Evolutionary conservation across 2,113 vertebrate genomes (phyloP).

Genomic region (Oreochromis niloticus): DNA sequence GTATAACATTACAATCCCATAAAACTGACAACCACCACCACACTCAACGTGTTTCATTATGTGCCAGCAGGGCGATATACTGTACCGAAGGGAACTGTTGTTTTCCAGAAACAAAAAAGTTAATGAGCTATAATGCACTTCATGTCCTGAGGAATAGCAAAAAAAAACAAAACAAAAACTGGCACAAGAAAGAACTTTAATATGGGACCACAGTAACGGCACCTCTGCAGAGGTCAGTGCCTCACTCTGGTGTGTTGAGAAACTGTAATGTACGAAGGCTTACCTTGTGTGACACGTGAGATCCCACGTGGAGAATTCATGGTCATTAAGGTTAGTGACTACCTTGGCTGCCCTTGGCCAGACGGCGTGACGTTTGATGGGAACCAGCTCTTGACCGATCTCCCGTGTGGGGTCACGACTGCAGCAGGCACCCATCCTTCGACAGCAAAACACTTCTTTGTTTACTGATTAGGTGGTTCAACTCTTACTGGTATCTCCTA

Average conservation of each 20-base stretch:
- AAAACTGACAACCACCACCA: conserved; percentile 19
- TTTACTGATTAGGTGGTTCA: not conserved
- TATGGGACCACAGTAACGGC: not conserved
- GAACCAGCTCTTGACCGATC: conserved; percentile 32
- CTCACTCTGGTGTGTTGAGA: not conserved
- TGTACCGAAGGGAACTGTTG: not conserved
- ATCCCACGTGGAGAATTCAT: conserved; percentile 52
- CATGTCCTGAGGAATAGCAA: not conserved
- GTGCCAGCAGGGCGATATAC: not conserved
- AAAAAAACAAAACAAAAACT: not conserved
- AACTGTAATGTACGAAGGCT: not conserved
- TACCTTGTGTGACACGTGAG: conserved; percentile 37
- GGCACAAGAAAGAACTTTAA: not conserved
- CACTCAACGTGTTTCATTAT: not conserved
- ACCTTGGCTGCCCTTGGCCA: conserved; percentile 12
- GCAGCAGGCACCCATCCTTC: conserved; percentile 41
- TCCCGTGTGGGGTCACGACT: conserved; percentile 1
- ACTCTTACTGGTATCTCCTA: not conserved
- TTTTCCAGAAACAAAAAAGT: not conserved
- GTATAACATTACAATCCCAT: not conserved
- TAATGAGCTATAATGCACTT: not conserved
- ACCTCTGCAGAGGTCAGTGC: not conserved
- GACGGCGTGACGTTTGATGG: conserved; percentile 11
- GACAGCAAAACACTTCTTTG: not conserved
- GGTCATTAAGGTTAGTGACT: not conserved